Base-by-base conservation (phyloP, 2,888 invertebrate genomes). In the Agrotis segetum region DNA sequence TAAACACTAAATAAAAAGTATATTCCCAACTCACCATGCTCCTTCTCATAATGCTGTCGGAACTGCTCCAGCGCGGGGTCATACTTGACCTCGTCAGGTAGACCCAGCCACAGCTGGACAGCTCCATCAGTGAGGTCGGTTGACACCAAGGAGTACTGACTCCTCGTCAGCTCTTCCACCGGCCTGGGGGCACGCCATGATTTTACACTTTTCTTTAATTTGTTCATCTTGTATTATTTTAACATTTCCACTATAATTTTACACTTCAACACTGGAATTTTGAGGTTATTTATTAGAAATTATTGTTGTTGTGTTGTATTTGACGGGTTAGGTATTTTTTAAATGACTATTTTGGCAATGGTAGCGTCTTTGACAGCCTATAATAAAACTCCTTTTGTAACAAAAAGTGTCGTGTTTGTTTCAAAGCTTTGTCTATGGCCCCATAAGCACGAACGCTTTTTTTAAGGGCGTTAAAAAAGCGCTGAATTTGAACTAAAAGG, bases 1-100 rank as follows among this genome's bases (percentile, higher is more conserved):
- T 49, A 40, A 44, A 29, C 14, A 11, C 24, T 4, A 1, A n/a
- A 2, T 17, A 29, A 19, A 16, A 16, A 19, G 0, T 4, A 7
- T 11, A 14, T 1, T 40, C n/a, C n/a, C 55, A 24, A 91, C 95
- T 93, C 46, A 96, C 96, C 95, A 74, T 92, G 90, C 47, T 95
- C 94, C 67, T 94, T 96, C 72, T 97, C 97, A 68, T 97, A 97
- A 79, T 94, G 94, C 74, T 93, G 94, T 68, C 96, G 91, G 82
- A 97, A 97, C 14, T 96, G 96, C 40, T 97, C 97, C 87, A 97
- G 92, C 50, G 97, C 97, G 0, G 97, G 97, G 88, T 97, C 97
- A 77, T 97, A 96, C 59, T 97, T 97, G 75, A 97, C 97, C 79
- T 97, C 97, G 73, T 97, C 97, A 0, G 97, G 97, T 11, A 97